phyloP scores from a whole-genome alignment of 2,888 invertebrate genomes.

The Apantesis nais region DNA sequence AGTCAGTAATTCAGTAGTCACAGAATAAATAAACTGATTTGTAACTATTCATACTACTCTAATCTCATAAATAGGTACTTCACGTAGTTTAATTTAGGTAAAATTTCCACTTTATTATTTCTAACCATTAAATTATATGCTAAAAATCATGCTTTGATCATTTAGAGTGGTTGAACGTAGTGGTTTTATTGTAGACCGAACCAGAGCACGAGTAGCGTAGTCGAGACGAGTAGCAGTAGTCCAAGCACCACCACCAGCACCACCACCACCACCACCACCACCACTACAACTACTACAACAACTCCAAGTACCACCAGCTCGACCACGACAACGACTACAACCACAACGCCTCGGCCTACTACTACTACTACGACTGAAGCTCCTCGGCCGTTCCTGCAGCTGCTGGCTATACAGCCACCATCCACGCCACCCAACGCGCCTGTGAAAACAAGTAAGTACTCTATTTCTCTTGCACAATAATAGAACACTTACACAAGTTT shows the following conservation, averaged over 20 bases:
- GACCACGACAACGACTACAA: slow-evolving; percentile 68
- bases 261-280: slow-evolving; percentile 64
- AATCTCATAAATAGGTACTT: too few relatives aligned
- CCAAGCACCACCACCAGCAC: slow-evolving; percentile 68
- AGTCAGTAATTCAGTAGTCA: too few relatives aligned
- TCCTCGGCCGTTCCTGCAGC: slow-evolving; percentile 73
- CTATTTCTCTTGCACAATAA: not conserved
- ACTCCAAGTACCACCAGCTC: slow-evolving; percentile 75
- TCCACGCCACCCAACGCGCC: slow-evolving; percentile 55
- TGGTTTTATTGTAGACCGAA: slow-evolving; percentile 65
- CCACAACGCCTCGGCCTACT: slow-evolving; percentile 59
- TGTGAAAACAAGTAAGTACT: slow-evolving; percentile 62
- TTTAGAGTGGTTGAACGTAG: slow-evolving; percentile 32
- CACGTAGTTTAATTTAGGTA: not conserved
- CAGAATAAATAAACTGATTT: too few relatives aligned
- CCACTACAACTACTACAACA: slow-evolving; percentile 70
- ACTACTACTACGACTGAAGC: slow-evolving; percentile 59
- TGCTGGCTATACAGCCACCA: slow-evolving; percentile 72
- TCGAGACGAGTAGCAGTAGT: slow-evolving; percentile 63
- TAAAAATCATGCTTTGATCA: slow-evolving; percentile 18
- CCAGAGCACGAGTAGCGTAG: slow-evolving; percentile 62
- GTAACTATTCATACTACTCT: too few relatives aligned
- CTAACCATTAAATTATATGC: not conserved
- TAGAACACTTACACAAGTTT: not conserved
- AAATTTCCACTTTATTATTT: not conserved